These are phyloP conservation scores for Neostethus bicornis DNA, from an alignment of 2,797 vertebrate genomes.

Conservation along the genomic window DNA sequence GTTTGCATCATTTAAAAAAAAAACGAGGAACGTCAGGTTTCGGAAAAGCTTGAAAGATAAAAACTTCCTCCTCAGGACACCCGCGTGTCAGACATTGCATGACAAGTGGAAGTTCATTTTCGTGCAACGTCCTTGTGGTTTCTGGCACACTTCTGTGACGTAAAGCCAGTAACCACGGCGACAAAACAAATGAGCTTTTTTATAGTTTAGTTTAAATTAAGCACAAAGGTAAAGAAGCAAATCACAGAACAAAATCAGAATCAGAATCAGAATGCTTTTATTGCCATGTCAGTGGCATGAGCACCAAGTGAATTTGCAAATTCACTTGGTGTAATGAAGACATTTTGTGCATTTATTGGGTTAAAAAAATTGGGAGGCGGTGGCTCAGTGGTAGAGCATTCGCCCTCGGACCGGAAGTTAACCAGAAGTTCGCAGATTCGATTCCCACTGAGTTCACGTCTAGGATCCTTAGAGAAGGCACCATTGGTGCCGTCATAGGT, in stretches of 20 bases:
- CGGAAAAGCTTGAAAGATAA: neutral
- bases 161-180: constrained; percentile 20
- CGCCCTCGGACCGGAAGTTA: too few relatives aligned
- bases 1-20: neutral
- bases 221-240: neutral
- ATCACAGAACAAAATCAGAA: neutral
- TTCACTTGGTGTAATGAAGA: too few relatives aligned
- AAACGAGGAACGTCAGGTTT: neutral
- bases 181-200: constrained; percentile 17
- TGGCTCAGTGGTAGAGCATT: too few relatives aligned
- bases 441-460: too few relatives aligned
- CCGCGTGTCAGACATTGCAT: constrained; percentile 3
- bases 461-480: too few relatives aligned
- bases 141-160: constrained; percentile 16
- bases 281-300: too few relatives aligned
- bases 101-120: constrained; percentile 43
- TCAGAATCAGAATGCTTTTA: too few relatives aligned
- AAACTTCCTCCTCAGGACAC: neutral
- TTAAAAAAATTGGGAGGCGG: too few relatives aligned
- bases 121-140: constrained; percentile 16
- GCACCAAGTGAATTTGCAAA: neutral
- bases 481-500: too few relatives aligned
- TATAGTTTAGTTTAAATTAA: neutral
- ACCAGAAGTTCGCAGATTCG: too few relatives aligned
- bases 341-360: too few relatives aligned